These are phyloP conservation scores for Bradypodion pumilum DNA, from an alignment of 2,797 vertebrate species.

Conservation along the genomic window DNA sequence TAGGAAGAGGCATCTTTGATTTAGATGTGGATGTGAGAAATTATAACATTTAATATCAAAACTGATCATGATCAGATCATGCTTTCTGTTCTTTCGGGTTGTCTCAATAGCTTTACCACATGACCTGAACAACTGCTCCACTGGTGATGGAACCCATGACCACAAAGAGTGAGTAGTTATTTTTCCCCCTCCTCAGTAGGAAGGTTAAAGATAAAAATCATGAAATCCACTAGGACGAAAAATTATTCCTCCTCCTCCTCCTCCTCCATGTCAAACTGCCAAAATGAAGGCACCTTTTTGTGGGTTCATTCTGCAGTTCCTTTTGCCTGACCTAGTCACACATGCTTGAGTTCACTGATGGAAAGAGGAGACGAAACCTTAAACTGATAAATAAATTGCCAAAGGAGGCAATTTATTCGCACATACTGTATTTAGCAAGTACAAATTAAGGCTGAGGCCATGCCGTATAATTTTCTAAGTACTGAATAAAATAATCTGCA, in stretches of 20 bases:
- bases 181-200: neutral
- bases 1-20: neutral
- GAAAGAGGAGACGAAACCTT: no score
- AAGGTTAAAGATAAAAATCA: no score
- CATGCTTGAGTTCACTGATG: no score
- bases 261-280: no score
- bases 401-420: neutral
- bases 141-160: constrained; percentile 49
- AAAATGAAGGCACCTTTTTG: no score
- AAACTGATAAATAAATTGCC: no score
- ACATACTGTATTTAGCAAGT: neutral
- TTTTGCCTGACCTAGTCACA: no score
- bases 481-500: neutral
- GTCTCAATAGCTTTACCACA: constrained; percentile 56
- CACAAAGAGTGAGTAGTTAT: constrained; percentile 65
- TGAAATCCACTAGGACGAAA: no score
- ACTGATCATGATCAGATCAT: no score
- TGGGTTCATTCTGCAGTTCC: no score
- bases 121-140: constrained; percentile 63
- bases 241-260: no score
- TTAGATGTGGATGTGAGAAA: neutral
- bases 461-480: neutral
- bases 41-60: neutral
- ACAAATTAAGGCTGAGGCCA: neutral
- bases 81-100: constrained; percentile 24